Conservation (phyloP, 2,113 vertebrate genomes). For the Oreocharis arfaki region DNA sequence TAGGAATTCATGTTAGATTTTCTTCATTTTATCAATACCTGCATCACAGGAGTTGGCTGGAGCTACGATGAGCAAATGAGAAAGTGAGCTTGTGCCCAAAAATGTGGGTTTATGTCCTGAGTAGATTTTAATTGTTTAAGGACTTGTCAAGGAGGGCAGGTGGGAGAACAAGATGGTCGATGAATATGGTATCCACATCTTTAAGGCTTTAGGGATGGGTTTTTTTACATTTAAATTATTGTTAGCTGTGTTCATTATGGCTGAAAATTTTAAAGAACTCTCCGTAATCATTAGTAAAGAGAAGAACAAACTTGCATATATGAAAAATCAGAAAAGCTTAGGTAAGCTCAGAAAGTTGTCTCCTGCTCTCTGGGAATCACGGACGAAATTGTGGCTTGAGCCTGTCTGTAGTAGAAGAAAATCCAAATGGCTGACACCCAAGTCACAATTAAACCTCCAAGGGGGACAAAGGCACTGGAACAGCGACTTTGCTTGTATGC, state of each 20-base stretch:
- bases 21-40: neutral
- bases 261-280: neutral
- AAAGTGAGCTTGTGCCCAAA: neutral
- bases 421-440: neutral
- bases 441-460: neutral
- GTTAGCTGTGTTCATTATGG: neutral
- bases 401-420: neutral
- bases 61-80: neutral
- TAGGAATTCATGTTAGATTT: neutral
- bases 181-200: neutral
- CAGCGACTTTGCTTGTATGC: neutral
- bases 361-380: neutral
- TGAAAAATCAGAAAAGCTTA: neutral
- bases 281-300: neutral
- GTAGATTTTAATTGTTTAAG: neutral
- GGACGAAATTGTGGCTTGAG: neutral
- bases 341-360: neutral
- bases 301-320: neutral
- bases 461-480: neutral
- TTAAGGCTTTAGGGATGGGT: neutral
- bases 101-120: neutral
- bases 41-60: neutral
- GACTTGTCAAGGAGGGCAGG: neutral
- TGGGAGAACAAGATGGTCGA: neutral
- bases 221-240: neutral